Percentiles rank a stretch among this genome's conserved stretches.
These are phyloP conservation scores for Hyperopisus bebe DNA, from an alignment of 2,113 vertebrate species.

Conservation along the genomic window DNA sequence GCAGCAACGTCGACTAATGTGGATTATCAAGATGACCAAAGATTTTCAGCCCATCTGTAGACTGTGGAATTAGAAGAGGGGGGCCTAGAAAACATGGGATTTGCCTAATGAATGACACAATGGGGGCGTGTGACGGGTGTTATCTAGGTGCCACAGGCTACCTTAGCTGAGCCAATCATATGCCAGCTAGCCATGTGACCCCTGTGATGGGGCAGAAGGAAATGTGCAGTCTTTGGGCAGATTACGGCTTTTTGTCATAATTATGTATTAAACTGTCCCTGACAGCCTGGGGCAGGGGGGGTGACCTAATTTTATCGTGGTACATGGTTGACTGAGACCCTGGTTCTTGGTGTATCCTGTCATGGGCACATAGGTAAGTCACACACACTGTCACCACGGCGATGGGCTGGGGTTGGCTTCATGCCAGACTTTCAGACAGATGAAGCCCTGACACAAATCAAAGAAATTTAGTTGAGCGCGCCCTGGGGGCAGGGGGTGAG, in stretches of 20 bases:
- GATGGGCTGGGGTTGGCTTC: background rate
- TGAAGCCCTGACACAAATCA: background rate
- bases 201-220: conserved; percentile 22
- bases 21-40: background rate
- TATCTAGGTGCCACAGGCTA: background rate
- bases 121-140: background rate
- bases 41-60: background rate
- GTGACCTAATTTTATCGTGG: conserved; percentile 55
- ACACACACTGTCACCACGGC: background rate
- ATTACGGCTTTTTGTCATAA: conserved; percentile 44
- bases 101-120: background rate
- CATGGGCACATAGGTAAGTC: background rate
- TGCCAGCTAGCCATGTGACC: background rate
- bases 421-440: background rate
- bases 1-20: background rate
- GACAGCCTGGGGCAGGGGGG: background rate
- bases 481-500: background rate
- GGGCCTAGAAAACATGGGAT: background rate
- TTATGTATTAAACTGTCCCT: conserved; percentile 51
- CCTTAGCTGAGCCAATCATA: background rate
- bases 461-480: background rate
- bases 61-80: background rate
- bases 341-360: conserved; percentile 5
- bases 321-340: conserved; percentile 33
- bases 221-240: conserved; percentile 30